Conservation (phyloP, 2,113 vertebrate species). For the Panthera uncia region DNA sequence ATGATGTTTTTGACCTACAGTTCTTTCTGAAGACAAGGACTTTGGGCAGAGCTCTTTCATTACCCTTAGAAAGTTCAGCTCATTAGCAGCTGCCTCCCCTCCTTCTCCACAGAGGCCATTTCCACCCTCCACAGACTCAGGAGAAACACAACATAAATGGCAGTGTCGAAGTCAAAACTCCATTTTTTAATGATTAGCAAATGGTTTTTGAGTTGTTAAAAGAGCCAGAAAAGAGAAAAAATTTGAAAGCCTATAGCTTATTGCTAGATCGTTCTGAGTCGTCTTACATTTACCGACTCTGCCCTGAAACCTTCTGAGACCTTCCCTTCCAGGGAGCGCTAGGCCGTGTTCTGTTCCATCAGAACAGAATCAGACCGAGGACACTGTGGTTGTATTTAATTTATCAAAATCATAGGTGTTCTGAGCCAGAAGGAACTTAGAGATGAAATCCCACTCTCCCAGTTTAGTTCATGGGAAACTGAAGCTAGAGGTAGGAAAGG, state of each 20-base stretch:
- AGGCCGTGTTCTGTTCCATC: not conserved
- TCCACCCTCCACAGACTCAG: not conserved
- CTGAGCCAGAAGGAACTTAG: not conserved
- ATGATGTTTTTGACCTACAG: rapidly evolving
- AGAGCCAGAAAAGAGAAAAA: not conserved
- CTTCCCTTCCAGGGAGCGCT: not conserved
- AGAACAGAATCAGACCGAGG: not conserved
- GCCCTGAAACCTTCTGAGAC: not conserved
- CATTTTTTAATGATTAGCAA: slow-evolving; percentile 28
- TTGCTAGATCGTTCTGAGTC: not conserved
- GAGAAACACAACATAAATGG: not conserved
- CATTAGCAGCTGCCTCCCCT: not conserved
- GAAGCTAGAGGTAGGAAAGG: not conserved
- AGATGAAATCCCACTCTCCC: not conserved
- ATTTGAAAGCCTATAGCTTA: not conserved
- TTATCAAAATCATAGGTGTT: slow-evolving; percentile 11
- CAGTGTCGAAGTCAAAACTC: slow-evolving; percentile 4
- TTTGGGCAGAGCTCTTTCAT: not conserved
- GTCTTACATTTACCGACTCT: not conserved
- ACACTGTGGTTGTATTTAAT: not conserved
- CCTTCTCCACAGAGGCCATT: not conserved
- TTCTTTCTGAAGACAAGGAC: not conserved
- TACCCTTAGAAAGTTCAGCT: not conserved
- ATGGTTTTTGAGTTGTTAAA: not conserved
- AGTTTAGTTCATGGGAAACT: not conserved